Evolutionary conservation across 2,797 vertebrate genomes (phyloP).

Genomic region (Periophthalmus magnuspinnatus): DNA sequence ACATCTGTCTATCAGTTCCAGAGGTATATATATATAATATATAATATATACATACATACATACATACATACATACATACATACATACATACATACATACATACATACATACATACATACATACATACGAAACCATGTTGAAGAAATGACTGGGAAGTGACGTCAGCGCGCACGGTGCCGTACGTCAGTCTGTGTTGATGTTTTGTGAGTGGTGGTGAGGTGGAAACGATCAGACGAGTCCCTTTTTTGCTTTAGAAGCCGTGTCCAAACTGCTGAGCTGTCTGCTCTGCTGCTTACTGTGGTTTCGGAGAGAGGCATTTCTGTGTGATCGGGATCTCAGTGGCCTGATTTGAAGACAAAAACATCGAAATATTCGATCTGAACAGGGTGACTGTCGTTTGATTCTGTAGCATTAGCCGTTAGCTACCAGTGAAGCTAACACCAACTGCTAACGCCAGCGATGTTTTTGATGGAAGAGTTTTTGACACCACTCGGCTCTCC

Average conservation of each 20-base stretch:
- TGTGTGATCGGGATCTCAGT: constrained; percentile 17
- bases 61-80: too few species aligned
- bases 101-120: too few species aligned
- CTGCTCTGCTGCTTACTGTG: constrained; percentile 3
- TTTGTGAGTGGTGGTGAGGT: constrained; percentile 72
- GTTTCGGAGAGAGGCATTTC: constrained; percentile 29
- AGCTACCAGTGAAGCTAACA: constrained; percentile 15
- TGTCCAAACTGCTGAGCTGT: constrained; percentile 33
- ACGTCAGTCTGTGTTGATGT: constrained; percentile 83
- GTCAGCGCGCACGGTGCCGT: constrained; percentile 30
- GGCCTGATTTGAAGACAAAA: constrained; percentile 39
- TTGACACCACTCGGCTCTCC: too few species aligned
- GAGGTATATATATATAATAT: too few species aligned
- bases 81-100: too few species aligned
- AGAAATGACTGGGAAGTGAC: constrained; percentile 71
- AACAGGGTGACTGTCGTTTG: constrained; percentile 68
- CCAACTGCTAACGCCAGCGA: constrained; percentile 7
- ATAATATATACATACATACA: too few species aligned
- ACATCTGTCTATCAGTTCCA: too few species aligned
- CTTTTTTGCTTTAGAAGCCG: constrained; percentile 78
- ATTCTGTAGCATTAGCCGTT: constrained; percentile 13
- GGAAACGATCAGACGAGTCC: constrained; percentile 55
- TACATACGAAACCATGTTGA: neutral
- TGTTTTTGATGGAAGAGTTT: constrained; percentile 13
- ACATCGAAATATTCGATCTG: constrained; percentile 50